Conservation (phyloP, 2,113 vertebrate species). For the Lasiurus cinereus region DNA sequence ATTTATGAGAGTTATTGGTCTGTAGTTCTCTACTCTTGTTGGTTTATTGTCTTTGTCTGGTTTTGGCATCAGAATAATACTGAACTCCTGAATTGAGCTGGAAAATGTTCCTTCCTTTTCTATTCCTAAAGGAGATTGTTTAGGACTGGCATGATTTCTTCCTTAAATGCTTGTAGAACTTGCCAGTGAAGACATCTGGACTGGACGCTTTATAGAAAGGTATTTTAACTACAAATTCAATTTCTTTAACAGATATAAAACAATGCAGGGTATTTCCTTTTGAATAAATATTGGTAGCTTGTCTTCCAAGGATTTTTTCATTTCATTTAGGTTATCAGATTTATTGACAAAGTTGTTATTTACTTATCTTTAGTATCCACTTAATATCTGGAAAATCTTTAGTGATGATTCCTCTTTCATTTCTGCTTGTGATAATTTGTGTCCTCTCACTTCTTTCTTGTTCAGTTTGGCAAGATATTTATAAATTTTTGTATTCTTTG, state of each 20-base stretch:
- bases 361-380: slow-evolving; percentile 1
- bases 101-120: slow-evolving; percentile 8
- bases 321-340: slow-evolving; percentile 5
- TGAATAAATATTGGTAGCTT: slow-evolving; percentile 28
- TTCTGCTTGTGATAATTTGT: slow-evolving; percentile 2
- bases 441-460: slow-evolving; percentile 13
- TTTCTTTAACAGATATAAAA: slow-evolving; percentile 42
- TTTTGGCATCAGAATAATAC: background rate
- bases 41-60: background rate
- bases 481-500: slow-evolving; percentile 30
- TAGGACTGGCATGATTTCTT: slow-evolving; percentile 46
- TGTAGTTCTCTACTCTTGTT: background rate
- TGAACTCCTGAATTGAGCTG: slow-evolving; percentile 15
- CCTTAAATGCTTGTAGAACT: slow-evolving; percentile 8
- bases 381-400: background rate
- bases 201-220: background rate
- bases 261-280: slow-evolving; percentile 35
- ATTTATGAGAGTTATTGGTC: background rate
- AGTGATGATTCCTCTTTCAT: background rate
- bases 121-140: slow-evolving; percentile 21
- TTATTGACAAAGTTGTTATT: slow-evolving; percentile 20
- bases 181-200: background rate
- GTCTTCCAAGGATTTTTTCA: background rate
- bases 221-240: slow-evolving; percentile 54
- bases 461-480: slow-evolving; percentile 17